A percentile compares a stretch with the other conserved stretches of the same genome.
Conservation (phyloP, 1,140 invertebrate genomes). For the Grapholita molesta region DNA sequence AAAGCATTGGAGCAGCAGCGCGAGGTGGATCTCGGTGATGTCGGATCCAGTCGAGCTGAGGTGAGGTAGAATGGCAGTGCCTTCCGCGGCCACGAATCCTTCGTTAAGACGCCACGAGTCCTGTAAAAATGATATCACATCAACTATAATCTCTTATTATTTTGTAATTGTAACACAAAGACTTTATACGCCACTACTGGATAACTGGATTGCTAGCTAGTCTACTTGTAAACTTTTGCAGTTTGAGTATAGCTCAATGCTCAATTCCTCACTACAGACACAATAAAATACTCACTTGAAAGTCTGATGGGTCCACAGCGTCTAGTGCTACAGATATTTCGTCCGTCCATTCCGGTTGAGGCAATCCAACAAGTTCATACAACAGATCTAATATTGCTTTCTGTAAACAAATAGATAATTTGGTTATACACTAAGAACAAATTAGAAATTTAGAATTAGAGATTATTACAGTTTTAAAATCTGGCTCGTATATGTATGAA, state of each 20-base stretch:
- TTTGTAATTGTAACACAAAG: neutral
- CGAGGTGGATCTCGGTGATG: conserved; percentile 93
- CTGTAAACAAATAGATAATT: conserved; percentile 72
- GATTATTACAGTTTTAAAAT: too few species aligned
- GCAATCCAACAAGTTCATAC: conserved; percentile 92
- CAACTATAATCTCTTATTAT: neutral
- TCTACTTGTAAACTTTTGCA: too few species aligned
- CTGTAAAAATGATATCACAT: conserved; percentile 70
- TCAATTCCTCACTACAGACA: too few species aligned
- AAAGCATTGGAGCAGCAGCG: conserved; percentile 93
- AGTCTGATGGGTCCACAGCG: conserved; percentile 90
- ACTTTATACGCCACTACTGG: neutral
- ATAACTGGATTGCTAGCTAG: neutral
- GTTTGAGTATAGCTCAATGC: too few species aligned
- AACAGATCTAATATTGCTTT: conserved; percentile 94
- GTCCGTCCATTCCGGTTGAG: conserved; percentile 93
- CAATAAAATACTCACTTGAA: conserved; percentile 65
- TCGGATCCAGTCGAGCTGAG: conserved; percentile 91
- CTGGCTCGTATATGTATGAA: too few species aligned
- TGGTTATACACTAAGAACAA: neutral
- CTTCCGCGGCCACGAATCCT: conserved; percentile 95
- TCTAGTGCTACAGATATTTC: conserved; percentile 92
- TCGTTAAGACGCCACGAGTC: conserved; percentile 93
- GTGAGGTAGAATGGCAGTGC: conserved; percentile 88
- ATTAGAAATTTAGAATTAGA: too few species aligned